phyloP scores from a whole-genome alignment of 2,888 invertebrate species.

The Serrognathus titanus region DNA sequence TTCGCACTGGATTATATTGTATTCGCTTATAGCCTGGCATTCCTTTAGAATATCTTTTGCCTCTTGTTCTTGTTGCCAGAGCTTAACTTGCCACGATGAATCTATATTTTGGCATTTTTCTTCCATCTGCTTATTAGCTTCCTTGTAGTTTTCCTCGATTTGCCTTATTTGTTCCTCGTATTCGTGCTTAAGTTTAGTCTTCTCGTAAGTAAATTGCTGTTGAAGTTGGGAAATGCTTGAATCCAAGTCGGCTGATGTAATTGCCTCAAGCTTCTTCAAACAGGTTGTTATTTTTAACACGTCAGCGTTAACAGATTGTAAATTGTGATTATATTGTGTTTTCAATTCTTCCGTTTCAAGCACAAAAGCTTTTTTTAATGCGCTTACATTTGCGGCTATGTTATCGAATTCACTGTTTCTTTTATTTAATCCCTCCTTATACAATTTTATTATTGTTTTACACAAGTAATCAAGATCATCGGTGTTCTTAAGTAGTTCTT shows the following conservation, averaged over 20 bases:
- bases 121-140: conserved; percentile 46
- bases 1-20: conserved; percentile 54
- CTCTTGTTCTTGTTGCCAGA: conserved; percentile 49
- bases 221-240: conserved; percentile 32
- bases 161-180: conserved; percentile 43
- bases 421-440: conserved; percentile 20
- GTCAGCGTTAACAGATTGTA: conserved; percentile 40
- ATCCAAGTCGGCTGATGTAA: conserved; percentile 24
- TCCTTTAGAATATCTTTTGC: conserved; percentile 53
- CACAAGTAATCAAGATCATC: conserved; percentile 25
- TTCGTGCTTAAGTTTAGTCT: conserved; percentile 29
- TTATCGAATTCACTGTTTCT: conserved; percentile 17
- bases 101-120: conserved; percentile 50
- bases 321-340: conserved; percentile 34
- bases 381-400: conserved; percentile 7
- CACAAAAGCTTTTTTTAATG: conserved; percentile 19
- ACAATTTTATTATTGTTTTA: conserved; percentile 10
- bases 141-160: conserved; percentile 42
- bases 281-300: conserved; percentile 37
- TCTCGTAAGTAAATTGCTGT: conserved; percentile 39
- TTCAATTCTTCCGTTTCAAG: conserved; percentile 33
- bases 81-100: conserved; percentile 36
- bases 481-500: conserved; percentile 29
- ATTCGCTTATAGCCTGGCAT: conserved; percentile 55
- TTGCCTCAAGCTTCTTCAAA: conserved; percentile 29